Conservation (phyloP, 2,113 vertebrate species). For the Myrmecophaga tridactyla region DNA sequence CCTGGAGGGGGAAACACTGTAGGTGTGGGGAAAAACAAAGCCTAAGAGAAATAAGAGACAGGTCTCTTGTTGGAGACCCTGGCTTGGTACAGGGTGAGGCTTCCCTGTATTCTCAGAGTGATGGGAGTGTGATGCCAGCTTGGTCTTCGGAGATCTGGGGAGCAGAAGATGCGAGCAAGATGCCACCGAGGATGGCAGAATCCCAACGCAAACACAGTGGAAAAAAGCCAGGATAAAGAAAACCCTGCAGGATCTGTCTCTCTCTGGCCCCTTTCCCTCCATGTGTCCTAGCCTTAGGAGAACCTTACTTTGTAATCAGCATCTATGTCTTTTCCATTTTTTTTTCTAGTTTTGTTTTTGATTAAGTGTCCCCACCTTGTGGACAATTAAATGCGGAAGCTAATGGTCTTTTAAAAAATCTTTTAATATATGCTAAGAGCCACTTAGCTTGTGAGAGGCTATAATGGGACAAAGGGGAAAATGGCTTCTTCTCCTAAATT, state of each 20-base stretch:
- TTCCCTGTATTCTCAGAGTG: background rate
- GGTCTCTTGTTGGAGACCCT: background rate
- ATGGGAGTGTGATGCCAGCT: background rate
- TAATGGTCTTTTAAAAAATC: constrained; percentile 76
- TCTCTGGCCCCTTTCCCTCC: background rate
- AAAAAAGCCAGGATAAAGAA: background rate
- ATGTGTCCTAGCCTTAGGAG: constrained; percentile 45
- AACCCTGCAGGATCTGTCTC: background rate
- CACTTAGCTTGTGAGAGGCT: constrained; percentile 55
- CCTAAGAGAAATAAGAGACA: background rate
- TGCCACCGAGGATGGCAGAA: background rate
- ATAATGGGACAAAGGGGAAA: constrained; percentile 60
- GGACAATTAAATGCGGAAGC: constrained; percentile 66
- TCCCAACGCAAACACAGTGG: background rate
- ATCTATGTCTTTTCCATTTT: constrained; percentile 62
- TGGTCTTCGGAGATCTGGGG: background rate
- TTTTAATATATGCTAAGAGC: constrained; percentile 75
- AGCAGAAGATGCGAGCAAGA: background rate
- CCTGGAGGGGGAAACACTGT: background rate
- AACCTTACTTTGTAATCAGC: constrained; percentile 26
- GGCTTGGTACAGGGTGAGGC: background rate
- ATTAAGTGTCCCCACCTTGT: constrained; percentile 77
- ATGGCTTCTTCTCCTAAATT: constrained; percentile 55
- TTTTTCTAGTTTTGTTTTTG: constrained; percentile 65
- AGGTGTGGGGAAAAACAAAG: background rate